A percentile compares a stretch with the other conserved stretches of the same genome.
phyloP scores from a whole-genome alignment of 1,140 invertebrate genomes.

The Heterodera carotae region DNA sequence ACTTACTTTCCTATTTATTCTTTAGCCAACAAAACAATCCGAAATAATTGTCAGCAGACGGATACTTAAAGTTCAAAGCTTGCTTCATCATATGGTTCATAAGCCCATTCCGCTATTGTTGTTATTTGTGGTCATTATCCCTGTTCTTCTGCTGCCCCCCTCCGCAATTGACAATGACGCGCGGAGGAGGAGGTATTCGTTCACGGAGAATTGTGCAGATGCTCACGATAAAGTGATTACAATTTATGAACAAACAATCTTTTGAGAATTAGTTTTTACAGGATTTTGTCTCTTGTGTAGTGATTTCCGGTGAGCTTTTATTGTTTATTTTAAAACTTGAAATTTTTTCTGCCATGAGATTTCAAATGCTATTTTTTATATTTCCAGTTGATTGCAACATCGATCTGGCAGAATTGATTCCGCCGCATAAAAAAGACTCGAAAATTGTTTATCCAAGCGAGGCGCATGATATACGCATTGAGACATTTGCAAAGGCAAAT shows the following conservation, averaged over 20 bases:
- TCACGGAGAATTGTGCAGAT: slow-evolving; percentile 25
- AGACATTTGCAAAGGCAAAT: slow-evolving; percentile 56
- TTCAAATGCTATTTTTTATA: not conserved
- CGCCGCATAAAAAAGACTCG: not conserved
- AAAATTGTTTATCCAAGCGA: slow-evolving; percentile 36
- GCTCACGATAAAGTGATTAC: slow-evolving; percentile 17
- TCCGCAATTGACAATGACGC: not conserved
- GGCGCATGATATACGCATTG: slow-evolving; percentile 61
- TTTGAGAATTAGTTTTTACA: not conserved
- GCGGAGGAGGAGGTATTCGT: slow-evolving; percentile 13
- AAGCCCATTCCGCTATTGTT: too few relatives aligned
- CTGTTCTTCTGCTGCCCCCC: too few relatives aligned
- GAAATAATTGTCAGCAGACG: too few relatives aligned
- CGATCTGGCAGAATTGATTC: slow-evolving; percentile 15
- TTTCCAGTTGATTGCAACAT: slow-evolving; percentile 26
- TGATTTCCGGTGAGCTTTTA: slow-evolving; percentile 13
- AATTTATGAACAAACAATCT: not conserved
- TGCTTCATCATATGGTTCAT: too few relatives aligned
- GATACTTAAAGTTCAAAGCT: too few relatives aligned
- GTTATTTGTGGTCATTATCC: too few relatives aligned
- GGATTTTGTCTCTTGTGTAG: slow-evolving; percentile 23
- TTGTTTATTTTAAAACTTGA: not conserved
- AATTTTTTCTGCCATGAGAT: not conserved
- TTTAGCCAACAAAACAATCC: too few relatives aligned
- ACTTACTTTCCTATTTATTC: too few relatives aligned